phyloP scores from a whole-genome alignment of 2,113 vertebrate species.

The Gallinago undulata region DNA sequence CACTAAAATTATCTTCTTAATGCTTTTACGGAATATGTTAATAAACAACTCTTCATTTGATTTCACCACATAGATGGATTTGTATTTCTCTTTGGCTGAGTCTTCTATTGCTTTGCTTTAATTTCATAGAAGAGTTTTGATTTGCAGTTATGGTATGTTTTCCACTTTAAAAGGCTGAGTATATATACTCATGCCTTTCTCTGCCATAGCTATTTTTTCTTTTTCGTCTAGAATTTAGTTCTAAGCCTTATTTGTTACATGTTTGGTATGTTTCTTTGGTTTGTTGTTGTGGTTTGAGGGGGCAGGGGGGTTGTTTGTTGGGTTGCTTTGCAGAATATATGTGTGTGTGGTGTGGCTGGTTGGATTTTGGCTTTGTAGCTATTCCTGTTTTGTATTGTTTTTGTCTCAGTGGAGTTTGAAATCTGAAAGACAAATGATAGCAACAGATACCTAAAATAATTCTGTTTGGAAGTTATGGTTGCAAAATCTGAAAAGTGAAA shows the following conservation, averaged over 20 bases:
- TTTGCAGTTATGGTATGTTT: not conserved
- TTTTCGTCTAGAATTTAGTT: not conserved
- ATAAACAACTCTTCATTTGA: not conserved
- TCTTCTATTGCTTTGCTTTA: slow-evolving; percentile 4
- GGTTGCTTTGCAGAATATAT: not conserved
- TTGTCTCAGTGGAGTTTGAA: not conserved
- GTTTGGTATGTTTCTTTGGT: not conserved
- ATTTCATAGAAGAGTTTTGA: slow-evolving; percentile 3
- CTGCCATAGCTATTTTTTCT: not conserved
- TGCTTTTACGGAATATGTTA: not conserved
- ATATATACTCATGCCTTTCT: not conserved
- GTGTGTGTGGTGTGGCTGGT: not conserved
- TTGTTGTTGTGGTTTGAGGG: not conserved
- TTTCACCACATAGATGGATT: not conserved
- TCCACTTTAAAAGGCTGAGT: not conserved
- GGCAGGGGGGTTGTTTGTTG: not conserved
- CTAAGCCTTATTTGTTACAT: not conserved
- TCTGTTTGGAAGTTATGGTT: not conserved
- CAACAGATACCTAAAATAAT: not conserved
- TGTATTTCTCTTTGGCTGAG: slow-evolving; percentile 3
- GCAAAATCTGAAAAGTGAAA: not conserved
- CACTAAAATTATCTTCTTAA: not conserved
- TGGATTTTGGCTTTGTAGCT: not conserved
- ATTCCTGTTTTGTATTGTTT: not conserved
- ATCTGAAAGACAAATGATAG: not conserved